Percentiles rank a stretch among this genome's conserved stretches.
phyloP scores from a whole-genome alignment of 2,888 invertebrate species.

The Dioctria linearis region DNA sequence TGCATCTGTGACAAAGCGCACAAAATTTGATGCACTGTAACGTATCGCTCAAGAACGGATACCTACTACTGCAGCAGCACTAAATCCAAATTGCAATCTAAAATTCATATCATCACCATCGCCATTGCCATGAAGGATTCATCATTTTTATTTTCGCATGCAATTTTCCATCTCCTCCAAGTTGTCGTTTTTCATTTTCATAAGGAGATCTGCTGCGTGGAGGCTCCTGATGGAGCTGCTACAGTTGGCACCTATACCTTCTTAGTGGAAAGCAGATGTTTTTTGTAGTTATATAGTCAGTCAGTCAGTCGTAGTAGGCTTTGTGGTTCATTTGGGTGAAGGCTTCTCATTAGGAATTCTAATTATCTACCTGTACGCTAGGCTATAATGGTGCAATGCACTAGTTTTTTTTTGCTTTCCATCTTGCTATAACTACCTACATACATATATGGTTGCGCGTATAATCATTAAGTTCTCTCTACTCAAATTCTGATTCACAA shows the following conservation, averaged over 20 bases:
- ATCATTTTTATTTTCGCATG: conserved; percentile 11
- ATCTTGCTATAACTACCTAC: background rate
- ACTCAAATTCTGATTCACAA: conserved; percentile 19
- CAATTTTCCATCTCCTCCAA: conserved; percentile 3
- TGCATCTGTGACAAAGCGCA: background rate
- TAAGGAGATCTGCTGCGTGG: background rate
- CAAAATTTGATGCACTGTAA: conserved; percentile 23
- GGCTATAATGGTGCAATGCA: conserved; percentile 11
- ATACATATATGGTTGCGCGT: conserved; percentile 12
- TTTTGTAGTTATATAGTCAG: background rate
- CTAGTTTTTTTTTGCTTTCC: background rate
- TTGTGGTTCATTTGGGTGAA: conserved; percentile 27
- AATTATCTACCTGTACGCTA: conserved; percentile 35
- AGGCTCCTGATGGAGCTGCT: no score
- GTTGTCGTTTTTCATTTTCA: background rate
- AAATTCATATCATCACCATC: conserved; percentile 35
- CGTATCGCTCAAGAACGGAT: background rate
- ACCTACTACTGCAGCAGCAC: background rate
- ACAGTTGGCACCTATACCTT: no score
- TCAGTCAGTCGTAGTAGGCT: background rate
- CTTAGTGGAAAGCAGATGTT: background rate
- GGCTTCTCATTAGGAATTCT: conserved; percentile 46
- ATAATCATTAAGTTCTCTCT: background rate
- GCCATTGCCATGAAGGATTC: conserved; percentile 15
- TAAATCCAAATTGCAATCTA: conserved; percentile 43